These are phyloP conservation scores for Dissostichus mawsoni DNA, from an alignment of 2,113 vertebrate genomes.

Conservation along the genomic window DNA sequence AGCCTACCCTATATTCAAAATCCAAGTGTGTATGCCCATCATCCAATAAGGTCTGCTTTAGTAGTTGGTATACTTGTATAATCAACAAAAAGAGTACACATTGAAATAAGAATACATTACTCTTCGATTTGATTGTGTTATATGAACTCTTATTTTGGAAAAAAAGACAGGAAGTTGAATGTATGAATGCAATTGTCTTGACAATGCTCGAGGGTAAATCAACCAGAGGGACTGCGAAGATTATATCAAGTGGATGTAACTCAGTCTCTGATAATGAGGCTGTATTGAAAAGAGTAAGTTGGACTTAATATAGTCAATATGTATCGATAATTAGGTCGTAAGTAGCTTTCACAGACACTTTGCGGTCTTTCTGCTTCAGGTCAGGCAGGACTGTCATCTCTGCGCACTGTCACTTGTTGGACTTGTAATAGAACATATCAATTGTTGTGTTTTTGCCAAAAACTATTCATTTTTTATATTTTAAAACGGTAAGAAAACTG, in stretches of 20 bases:
- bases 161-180: fast-evolving
- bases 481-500: not conserved
- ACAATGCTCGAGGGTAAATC: slow-evolving; percentile 13
- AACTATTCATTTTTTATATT: not conserved
- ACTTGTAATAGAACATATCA: not conserved
- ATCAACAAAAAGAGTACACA: too few species aligned
- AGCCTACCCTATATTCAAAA: too few species aligned
- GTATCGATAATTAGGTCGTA: not conserved
- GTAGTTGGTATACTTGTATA: too few species aligned
- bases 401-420: slow-evolving; percentile 58
- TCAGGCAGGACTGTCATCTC: slow-evolving; percentile 42
- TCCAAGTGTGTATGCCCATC: not conserved
- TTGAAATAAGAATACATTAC: not conserved
- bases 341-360: slow-evolving; percentile 10
- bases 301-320: not conserved
- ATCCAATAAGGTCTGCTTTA: not conserved
- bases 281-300: slow-evolving; percentile 14
- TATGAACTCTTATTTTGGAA: slow-evolving; percentile 52
- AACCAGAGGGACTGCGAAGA: slow-evolving; percentile 44
- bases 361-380: slow-evolving; percentile 9
- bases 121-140: not conserved
- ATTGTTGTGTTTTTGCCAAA: not conserved
- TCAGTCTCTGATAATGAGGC: slow-evolving; percentile 7
- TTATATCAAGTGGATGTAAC: slow-evolving; percentile 67
- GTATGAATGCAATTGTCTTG: not conserved